Evolutionary conservation across 2,888 invertebrate genomes (phyloP).

Genomic region (Drosophila kanekoi): DNA sequence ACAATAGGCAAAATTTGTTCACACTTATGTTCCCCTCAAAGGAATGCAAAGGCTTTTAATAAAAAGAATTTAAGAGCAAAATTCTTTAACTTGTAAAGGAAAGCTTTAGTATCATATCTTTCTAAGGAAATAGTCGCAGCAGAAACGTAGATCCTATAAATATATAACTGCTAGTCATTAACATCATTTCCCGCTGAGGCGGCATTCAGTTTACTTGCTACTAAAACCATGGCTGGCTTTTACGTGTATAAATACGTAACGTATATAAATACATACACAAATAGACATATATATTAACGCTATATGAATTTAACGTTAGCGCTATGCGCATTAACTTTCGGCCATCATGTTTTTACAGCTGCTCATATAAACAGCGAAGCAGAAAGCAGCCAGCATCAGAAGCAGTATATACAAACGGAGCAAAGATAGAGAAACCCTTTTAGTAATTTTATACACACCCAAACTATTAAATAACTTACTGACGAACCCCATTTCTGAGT

Average conservation of each 20-base stretch:
- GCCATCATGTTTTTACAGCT: slow-evolving; percentile 51
- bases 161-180: slow-evolving; percentile 16
- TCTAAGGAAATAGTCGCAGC: background rate
- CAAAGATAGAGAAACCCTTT: slow-evolving; percentile 53
- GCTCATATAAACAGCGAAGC: slow-evolving; percentile 23
- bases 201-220: background rate
- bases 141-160: background rate
- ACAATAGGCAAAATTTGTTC: no score
- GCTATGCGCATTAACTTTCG: slow-evolving; percentile 35
- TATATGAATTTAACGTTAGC: slow-evolving; percentile 32
- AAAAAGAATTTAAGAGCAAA: background rate
- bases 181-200: slow-evolving; percentile 20
- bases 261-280: background rate
- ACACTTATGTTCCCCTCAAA: no score
- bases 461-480: slow-evolving; percentile 62
- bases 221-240: no score
- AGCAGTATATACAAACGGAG: slow-evolving; percentile 2
- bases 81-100: background rate
- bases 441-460: slow-evolving; percentile 63
- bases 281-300: background rate
- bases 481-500: slow-evolving; percentile 22
- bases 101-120: background rate
- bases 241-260: no score
- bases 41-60: background rate
- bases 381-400: slow-evolving; percentile 11